These are phyloP conservation scores for Rhinoraja longicauda DNA, from an alignment of 2,797 vertebrate species.

Conservation along the genomic window DNA sequence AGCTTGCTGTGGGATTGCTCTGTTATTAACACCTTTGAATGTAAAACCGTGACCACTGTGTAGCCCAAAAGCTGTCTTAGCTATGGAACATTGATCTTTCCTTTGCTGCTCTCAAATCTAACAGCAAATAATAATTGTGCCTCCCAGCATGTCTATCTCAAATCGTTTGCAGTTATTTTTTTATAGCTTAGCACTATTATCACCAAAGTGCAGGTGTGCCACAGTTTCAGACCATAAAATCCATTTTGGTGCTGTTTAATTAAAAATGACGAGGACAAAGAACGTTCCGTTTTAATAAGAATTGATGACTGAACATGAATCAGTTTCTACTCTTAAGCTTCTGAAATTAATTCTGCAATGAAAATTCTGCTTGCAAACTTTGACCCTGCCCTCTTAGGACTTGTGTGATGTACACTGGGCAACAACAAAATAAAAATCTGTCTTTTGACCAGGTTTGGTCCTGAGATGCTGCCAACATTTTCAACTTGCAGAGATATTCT, in stretches of 20 bases:
- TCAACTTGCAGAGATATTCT: not conserved
- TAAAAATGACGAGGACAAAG: not conserved
- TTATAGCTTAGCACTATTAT: not conserved
- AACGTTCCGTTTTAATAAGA: not conserved
- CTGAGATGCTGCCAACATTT: too few relatives aligned
- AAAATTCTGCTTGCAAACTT: not conserved
- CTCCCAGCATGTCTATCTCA: not conserved
- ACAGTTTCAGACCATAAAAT: not conserved
- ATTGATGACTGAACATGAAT: slow-evolving; percentile 15
- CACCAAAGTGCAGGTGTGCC: too few relatives aligned
- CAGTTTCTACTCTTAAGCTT: not conserved
- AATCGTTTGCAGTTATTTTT: not conserved
- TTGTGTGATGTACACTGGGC: not conserved
- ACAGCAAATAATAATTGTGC: not conserved
- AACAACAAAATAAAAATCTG: not conserved
- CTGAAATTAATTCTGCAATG: not conserved
- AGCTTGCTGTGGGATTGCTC: not conserved
- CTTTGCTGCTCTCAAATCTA: not conserved
- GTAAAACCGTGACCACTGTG: not conserved
- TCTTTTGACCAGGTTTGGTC: not conserved
- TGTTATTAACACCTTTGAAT: not conserved
- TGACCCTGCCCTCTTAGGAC: not conserved
- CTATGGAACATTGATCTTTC: not conserved
- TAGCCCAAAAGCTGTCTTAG: too few relatives aligned
- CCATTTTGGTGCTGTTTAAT: not conserved